Base-by-base conservation (phyloP, 2,113 vertebrate genomes). In the Murina feae region DNA sequence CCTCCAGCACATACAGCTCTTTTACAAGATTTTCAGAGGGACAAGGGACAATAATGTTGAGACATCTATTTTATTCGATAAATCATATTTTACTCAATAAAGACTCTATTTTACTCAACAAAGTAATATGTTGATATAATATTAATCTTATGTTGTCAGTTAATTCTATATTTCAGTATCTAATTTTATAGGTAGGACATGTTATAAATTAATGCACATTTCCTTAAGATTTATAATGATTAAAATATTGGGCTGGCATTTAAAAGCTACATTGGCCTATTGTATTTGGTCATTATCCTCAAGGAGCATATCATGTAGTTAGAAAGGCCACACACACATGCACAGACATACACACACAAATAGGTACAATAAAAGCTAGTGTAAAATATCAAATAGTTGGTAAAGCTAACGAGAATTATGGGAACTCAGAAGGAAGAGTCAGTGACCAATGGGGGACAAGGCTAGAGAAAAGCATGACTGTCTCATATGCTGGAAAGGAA, bases 171-270 rank as follows among this genome's bases (percentile, higher is more conserved):
- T 86, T 78, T 68, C 84, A 78, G 65, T 78, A 39, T 16, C 74
- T 1, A 89, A 65, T 76, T 89, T 86, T 53, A 79, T 28, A 74
- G 49, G 68, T 78, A 88, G 9, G 9, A 37, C 93, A 68, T 75
- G 14, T 63, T 69, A 44, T 78, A 60, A 81, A 82, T 76, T 17
- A 90, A 28, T 86, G 44, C 65, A 85, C 68, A 75, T 75, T 83
- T 93, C 84, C 44, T 47, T 74, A 90, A 81, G 58, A 85, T 93
- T 76, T 94, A 81, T 7, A 65, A n/a, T 72, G 18, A 71, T 75
- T 18, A 63, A 75, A 89, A 66, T 85, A 58, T 55, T 94, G 37
- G 71, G 23, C 21, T 91, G 37, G n/a, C 35, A 89, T 85, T 71
- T 84, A 55, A 60, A 86, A 13, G 16, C 5, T 44, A 78, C 23